Base-by-base conservation (phyloP, 1,140 invertebrate genomes). In the Anagrus nilaparvatae region DNA sequence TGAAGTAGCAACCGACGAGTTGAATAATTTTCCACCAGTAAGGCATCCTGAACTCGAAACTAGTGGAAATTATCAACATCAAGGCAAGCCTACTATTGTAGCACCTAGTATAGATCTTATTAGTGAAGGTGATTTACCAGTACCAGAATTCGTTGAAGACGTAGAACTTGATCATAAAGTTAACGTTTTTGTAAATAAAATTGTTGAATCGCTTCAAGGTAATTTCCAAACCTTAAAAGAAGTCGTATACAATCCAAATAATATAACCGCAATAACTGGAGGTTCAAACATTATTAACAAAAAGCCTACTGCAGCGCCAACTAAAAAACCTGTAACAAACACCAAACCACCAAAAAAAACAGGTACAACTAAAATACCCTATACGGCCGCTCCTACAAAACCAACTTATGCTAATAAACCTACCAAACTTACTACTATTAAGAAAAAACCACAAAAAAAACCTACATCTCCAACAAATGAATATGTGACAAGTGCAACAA, bases 11-110 rank as follows among this genome's bases (percentile, higher is more conserved):
- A 71, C 77, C 0, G 79, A 85, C 46, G 80, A 84, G 43, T 60
- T 81, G 5, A 77, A 80, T 14, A 86, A 85, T 47, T 88, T 88
- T 62, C 85, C 85, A 20, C 85, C 85, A 0, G 85, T 86, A 2
- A 72, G 84, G 37, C 85, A 87, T 60, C 85, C 85, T 0, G 81
- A 84, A 63, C 61, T 85, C 1, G 87, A 86, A 41, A 75, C 75
- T 42, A 80, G 79, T 0, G 66, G 63, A 4, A 65, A 72, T 3
- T 48, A 45, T 10, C 52, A 51, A 13, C 62, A 65, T 17, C 60
- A 65, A 7, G 65, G 67, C 7, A 65, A 65, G 20, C 63, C 64
- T 3, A 65, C 62, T 0, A 62, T 74, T 17, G 64, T 73, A 2
- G 61, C 71, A 3, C 60, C 58, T 1, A 68, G 61, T 10, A 50